Base-by-base conservation (phyloP, 1,140 invertebrate genomes). In the Micrasema longulum region DNA sequence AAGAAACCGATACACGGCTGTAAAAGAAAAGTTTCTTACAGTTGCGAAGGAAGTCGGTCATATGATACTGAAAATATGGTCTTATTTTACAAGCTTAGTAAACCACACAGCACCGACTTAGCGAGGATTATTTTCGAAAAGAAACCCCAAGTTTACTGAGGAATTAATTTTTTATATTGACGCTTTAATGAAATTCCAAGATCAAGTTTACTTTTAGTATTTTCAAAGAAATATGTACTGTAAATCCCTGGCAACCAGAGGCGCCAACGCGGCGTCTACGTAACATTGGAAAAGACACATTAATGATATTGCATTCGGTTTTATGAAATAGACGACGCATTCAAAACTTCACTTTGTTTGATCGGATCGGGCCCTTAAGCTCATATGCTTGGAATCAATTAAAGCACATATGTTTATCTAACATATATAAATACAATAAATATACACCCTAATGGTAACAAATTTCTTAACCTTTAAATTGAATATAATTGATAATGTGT, bases 21-120 rank as follows among this genome's bases (percentile, higher is more conserved):
- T 14, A 57, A 57, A 57, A 23, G 18, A 53, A 53, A 57, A 57
- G 53, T 57, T 57, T 9, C 53, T 16, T 18, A 16, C n/a, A 35
- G 26, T 38, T 31, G 26, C 53, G 53, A 38, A n/a, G 53, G 36
- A 57, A 57, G 53, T 35, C 53, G 53, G 31, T 57, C 53, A 57
- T 57, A 38, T 7, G 53, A 57, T 35, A 57, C 53, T n/a, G n/a
- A 31, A 36, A 36, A 35, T 57, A 57, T 57, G 53, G 53, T 57
- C 36, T 9, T 57, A 31, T 14, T 57, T 57, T 22, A 57, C 53
- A 57, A 14, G 26, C 53, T 31, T 16, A 55, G 53, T 35, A 16
- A 16, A 57, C 53, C 53, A 31, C 53, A 57, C n/a, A 57, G 31
- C 16, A 22, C 7, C 22, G 16, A 53, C 50, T 53, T 35, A 36